These are phyloP conservation scores for Oreortyx pictus DNA, from an alignment of 2,797 vertebrate genomes.

Conservation along the genomic window DNA sequence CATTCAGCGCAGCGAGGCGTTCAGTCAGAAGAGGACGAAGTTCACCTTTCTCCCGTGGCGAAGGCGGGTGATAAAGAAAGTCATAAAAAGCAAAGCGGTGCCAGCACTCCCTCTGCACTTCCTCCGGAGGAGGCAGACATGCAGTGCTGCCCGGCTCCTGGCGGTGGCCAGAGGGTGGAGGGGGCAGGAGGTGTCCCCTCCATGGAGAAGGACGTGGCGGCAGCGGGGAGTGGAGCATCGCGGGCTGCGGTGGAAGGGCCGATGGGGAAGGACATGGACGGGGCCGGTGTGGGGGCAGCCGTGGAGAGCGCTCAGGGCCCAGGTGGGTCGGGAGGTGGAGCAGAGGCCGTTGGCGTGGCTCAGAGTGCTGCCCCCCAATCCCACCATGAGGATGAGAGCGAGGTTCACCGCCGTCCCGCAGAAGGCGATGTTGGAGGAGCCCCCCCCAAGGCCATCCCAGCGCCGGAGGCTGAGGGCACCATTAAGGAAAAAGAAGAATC, in stretches of 20 bases:
- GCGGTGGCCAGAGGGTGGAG: not conserved
- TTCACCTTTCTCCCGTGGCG: not conserved
- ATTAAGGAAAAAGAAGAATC: not conserved
- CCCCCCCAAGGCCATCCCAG: fast-evolving
- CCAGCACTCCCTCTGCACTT: not conserved
- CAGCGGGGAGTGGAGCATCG: not conserved
- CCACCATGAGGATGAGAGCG: not conserved
- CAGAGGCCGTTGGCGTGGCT: not conserved
- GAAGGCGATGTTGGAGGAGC: not conserved
- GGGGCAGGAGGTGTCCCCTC: not conserved
- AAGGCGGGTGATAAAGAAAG: not conserved
- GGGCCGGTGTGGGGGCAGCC: not conserved
- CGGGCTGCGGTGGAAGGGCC: not conserved
- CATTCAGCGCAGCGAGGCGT: fast-evolving
- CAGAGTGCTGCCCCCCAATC: not conserved
- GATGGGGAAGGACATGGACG: not conserved
- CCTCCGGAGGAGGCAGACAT: not conserved
- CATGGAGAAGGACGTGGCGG: not conserved
- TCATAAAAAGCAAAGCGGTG: fast-evolving
- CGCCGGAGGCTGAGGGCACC: fast-evolving
- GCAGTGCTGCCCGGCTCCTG: not conserved
- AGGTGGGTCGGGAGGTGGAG: not conserved
- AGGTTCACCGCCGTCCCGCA: not conserved
- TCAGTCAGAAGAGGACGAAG: fast-evolving
- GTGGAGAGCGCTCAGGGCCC: not conserved